Base-by-base conservation (phyloP, 2,113 vertebrate species). In the Oreochromis spilurus region DNA sequence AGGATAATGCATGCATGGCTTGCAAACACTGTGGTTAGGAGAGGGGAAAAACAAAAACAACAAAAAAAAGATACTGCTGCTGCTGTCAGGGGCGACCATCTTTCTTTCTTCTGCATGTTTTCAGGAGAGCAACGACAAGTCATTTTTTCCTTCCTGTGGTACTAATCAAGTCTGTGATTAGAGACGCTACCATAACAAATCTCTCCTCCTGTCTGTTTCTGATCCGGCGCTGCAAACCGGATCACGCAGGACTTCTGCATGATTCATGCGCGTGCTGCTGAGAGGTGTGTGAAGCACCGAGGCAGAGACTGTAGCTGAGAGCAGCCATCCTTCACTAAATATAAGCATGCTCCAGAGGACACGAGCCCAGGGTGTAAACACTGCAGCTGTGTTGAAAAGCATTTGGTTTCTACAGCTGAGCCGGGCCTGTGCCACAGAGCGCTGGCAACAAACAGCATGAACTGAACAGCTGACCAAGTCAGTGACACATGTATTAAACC, bases 1-100 rank as follows among this genome's bases (percentile, higher is more conserved):
- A 85, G 60, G 21, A 14, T 89, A 82, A 88, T 84, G 81, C 67
- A 93, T 86, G 90, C 88, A 81, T 58, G 87, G 78, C 70, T 77
- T 40, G 52, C 43, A 36, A 70, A n/a, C 12, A 58, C 40, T 65
- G 60, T 36, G 38, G 16, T 4, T 19, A 38, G 36, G 50, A 80
- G 17, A 3, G 9, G 5, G 43, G 1, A 0, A 3, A 45, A 31
- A 77, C 16, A 77, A 77, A 29, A 16, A 78, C 36, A 53, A 40
- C 26, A 62, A 10, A 62, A 82, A 72, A 83, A 31, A 75, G 58
- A 50, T 21, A 70, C 4, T 65, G 6, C 60, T n/a, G 60, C 31
- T 81, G 58, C 81, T 84, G 78, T 90, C 88, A 81, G 36, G 34
- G 65, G 17, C 43, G 82, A 88, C 86, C 29, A 55, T 38, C 16